These are phyloP conservation scores for Chrysolina haemoptera DNA, from an alignment of 2,888 invertebrate species.

Conservation along the genomic window DNA sequence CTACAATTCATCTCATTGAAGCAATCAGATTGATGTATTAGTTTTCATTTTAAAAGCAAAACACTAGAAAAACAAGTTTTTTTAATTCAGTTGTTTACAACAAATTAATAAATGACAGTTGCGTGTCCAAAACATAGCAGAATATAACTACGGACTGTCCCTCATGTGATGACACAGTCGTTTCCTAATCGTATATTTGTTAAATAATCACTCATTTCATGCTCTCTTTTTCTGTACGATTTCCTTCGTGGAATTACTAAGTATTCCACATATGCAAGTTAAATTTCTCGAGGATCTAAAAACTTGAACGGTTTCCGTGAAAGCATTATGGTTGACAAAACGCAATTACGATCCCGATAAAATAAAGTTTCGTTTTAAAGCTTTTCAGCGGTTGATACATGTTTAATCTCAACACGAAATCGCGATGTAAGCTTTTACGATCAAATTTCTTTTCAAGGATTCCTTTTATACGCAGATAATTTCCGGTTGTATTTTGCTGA, in stretches of 20 bases:
- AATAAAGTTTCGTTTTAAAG: neutral
- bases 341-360: neutral
- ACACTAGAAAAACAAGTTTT: too few species aligned
- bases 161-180: too few species aligned
- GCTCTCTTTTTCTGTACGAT: neutral
- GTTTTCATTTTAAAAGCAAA: too few species aligned
- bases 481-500: neutral
- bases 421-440: neutral
- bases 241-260: neutral
- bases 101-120: too few species aligned
- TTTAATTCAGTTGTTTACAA: too few species aligned
- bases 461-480: neutral
- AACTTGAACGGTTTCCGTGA: neutral
- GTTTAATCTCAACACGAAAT: neutral
- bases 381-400: neutral
- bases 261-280: neutral
- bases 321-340: constrained; percentile 12
- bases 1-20: too few species aligned
- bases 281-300: neutral
- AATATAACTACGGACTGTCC: too few species aligned
- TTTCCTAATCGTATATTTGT: too few species aligned
- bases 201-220: too few species aligned
- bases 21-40: too few species aligned
- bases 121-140: too few species aligned
- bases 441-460: neutral